Evolutionary conservation across 1,140 invertebrate genomes (phyloP), one percentile per base, ranked within the genome.

Genomic region (Caerostris extrusa): DNA sequence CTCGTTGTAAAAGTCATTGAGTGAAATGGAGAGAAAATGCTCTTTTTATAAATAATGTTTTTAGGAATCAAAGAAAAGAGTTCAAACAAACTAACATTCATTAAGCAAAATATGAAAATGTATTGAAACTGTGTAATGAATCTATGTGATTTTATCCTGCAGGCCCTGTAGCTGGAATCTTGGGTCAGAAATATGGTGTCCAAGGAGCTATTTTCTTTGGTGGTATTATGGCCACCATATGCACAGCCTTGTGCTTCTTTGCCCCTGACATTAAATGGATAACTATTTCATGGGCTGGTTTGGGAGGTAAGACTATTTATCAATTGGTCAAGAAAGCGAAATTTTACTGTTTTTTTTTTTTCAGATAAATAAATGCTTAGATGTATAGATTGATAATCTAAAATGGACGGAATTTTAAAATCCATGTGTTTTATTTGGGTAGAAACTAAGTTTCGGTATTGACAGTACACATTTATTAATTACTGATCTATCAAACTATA

Each of bases 101-200:
- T 34, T 34, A 34, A 34, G 34, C 34, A 34, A 34, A 34, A 34
- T 34, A 34, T 34, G 34, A 34, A 34, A 34, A 34, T 34, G 34
- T 34, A 34, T 34, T 1, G 34, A 34, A 34, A 34, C 2, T 34
- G 34, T 34, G 34, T 34, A 34, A 34, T 34, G 34, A 34, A 34
- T 34, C 34, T 1, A 34, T 34, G 34, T 34, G 34, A 34, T 34
- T 34, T 34, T 34, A 34, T 34, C 17, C n/a, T 77, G 67, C n/a
- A 94, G 93, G 93, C 69, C 93, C 93, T 5, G 87, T 85, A 3
- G 93, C 90, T 6, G 93, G 93, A 34, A 94, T 94, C 19, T 55
- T 94, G 60, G 93, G 93, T 58, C 93, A 94, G 55, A 90, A 94
- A 55, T 94, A 94, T 57, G 93, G 93, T 8, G 53, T 64, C 2